Base-by-base conservation (phyloP, 2,113 vertebrate genomes). In the Papio anubis region DNA sequence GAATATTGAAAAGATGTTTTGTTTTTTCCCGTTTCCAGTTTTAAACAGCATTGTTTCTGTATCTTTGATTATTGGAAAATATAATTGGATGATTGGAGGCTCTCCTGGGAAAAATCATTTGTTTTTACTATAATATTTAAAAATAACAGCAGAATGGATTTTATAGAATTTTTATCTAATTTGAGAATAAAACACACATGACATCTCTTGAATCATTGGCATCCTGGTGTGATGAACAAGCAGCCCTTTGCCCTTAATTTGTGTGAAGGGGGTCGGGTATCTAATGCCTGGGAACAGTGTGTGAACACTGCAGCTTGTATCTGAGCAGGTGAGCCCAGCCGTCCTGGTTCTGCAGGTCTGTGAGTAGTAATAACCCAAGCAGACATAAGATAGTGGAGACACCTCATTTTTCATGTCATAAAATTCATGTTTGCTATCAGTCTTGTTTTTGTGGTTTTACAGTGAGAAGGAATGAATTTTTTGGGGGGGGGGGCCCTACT, bases 381-480 rank as follows among this genome's bases (percentile, higher is more conserved):
- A 75, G 61, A 68, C 21, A 8, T 14, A 35, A 89, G 27, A 18
- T 23, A 68, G 68, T 38, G 32, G 45, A 50, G 40, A 21, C 35
- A 55, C 68, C n/a, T 92, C 1, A 0, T 83, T 48, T 72, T 95
- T 82, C 64, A 61, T 81, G 55, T 35, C 38, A 17, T 92, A n/a
- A 72, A 95, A 73, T 70, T 40, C 70, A 30, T 75, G 78, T 88
- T 64, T 85, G 83, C 61, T 30, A 30, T 91, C 43, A 12, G 0
- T 91, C 57, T 95, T 97, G 40, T 50, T 90, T 96, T 87, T 68
- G 48, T 80, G 14, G 57, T 93, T 93, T 32, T 59, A 7, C 70
- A 81, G 25, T 89, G 89, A 92, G 50, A 85, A 18, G 92, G 18
- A 25, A 57, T 81, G 57, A 66, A 9, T 13, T 48, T 64, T 48